A percentile compares a stretch with the other conserved stretches of the same genome.
phyloP scores from a whole-genome alignment of 2,113 vertebrate genomes.

The Coptodon rendalli region DNA sequence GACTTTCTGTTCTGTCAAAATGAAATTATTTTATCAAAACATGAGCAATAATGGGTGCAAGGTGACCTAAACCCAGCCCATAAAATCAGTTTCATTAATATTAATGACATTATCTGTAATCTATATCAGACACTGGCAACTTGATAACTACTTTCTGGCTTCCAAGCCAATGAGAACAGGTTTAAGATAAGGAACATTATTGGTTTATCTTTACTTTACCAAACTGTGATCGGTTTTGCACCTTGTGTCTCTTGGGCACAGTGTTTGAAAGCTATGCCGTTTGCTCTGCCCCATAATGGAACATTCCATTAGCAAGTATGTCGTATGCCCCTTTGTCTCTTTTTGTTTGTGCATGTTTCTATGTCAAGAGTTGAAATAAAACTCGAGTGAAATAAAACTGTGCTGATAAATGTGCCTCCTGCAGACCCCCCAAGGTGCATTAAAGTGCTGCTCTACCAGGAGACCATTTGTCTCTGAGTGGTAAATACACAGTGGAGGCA shows the following conservation, averaged over 20 bases:
- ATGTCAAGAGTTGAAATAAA: neutral
- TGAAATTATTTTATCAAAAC: neutral
- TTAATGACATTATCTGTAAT: neutral
- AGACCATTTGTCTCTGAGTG: slow-evolving; percentile 49
- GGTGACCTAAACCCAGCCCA: neutral
- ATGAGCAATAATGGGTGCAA: neutral
- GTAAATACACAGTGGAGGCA: slow-evolving; percentile 42
- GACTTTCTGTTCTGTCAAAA: neutral
- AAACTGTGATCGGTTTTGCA: neutral
- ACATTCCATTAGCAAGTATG: slow-evolving; percentile 22
- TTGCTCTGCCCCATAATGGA: neutral
- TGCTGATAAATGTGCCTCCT: slow-evolving; percentile 40
- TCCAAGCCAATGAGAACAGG: neutral
- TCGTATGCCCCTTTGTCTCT: neutral
- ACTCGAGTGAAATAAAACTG: slow-evolving; percentile 30
- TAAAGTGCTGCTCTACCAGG: slow-evolving; percentile 33
- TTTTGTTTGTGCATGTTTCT: neutral
- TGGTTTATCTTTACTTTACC: neutral
- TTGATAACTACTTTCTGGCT: neutral
- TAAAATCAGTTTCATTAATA: neutral
- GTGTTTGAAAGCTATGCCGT: neutral
- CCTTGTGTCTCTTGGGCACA: neutral
- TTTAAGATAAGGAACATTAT: neutral
- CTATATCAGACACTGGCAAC: neutral
- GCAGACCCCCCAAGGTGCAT: slow-evolving; percentile 36